Conservation (phyloP, 2,113 vertebrate genomes). For the Oreamnos americanus region DNA sequence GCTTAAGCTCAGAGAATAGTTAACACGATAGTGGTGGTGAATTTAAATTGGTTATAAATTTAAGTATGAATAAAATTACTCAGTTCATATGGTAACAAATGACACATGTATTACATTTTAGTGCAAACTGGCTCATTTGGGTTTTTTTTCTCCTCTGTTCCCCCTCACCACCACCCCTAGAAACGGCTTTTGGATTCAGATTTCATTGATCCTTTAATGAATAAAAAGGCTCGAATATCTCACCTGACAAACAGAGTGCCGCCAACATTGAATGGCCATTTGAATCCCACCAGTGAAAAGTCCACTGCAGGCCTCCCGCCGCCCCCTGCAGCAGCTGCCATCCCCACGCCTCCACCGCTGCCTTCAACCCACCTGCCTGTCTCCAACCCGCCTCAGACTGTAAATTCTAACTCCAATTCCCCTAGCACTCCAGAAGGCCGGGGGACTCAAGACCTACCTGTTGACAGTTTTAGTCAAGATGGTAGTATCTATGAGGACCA, state of each 20-base stretch:
- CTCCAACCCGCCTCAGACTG: conserved; percentile 80
- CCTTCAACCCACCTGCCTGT: conserved; percentile 78
- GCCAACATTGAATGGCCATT: conserved; percentile 74
- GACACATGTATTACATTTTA: background rate
- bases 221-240: conserved; percentile 90
- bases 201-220: conserved; percentile 86
- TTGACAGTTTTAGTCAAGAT: conserved; percentile 80
- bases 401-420: conserved; percentile 88
- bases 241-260: conserved; percentile 83
- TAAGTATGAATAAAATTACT: background rate
- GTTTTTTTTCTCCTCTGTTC: background rate
- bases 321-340: conserved; percentile 77
- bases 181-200: conserved; percentile 82
- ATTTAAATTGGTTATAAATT: background rate
- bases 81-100: background rate
- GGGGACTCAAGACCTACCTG: conserved; percentile 88
- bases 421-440: conserved; percentile 89
- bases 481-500: conserved; percentile 83
- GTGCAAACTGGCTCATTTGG: background rate
- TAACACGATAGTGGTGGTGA: background rate
- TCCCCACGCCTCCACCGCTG: conserved; percentile 58
- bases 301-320: conserved; percentile 48
- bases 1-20: background rate
- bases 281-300: conserved; percentile 76
- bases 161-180: conserved; percentile 70